Base-by-base conservation (phyloP, 1,140 invertebrate genomes). In the Battus philenor region DNA sequence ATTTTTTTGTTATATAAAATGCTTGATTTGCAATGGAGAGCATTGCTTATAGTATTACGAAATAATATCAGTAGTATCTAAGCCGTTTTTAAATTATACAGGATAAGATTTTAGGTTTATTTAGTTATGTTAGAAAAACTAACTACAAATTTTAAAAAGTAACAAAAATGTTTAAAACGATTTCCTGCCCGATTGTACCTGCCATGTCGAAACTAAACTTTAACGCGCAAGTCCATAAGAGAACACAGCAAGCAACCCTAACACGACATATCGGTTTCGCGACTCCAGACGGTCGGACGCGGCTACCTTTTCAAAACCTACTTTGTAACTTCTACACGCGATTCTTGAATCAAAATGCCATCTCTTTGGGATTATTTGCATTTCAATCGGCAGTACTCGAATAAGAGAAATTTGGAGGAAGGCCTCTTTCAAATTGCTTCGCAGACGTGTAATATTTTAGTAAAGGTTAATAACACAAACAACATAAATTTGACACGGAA, bases 401-500 rank as follows among this genome's bases (percentile, higher is more conserved):
- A 84, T 50, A 87, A 89, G 18, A 84, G 88, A 34, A 91, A 92
- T 69, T 73, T 92, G 27, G 90, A 92, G 57, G 90, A 91, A 55
- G 91, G 91, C 2, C 76, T 92, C 2, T 91, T 91, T 68, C 91
- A 92, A 84, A 92, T 92, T 36, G 91, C 90, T 1, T 91, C 90
- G 0, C 91, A 92, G 66, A 91, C 91, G 44, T 92, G 91, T 54
- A 91, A 90, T 63, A 90, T 92, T 52, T 81, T 92, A 20, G 90
- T 92, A 12, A 91, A 92, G 87, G 90, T 92, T 22, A 92, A 92
- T 68, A 92, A 92, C 59, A 92, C 90, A 29, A 91, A 92, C 73
- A 92, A 92, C 61, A 90, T 92, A 24, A 91, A 90, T 54, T 89
- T 90, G 65, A 90, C 90, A 39, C 87, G 90, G 55, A 89, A 89